phyloP scores from a whole-genome alignment of 2,113 vertebrate genomes.

The Semnornis frantzii region DNA sequence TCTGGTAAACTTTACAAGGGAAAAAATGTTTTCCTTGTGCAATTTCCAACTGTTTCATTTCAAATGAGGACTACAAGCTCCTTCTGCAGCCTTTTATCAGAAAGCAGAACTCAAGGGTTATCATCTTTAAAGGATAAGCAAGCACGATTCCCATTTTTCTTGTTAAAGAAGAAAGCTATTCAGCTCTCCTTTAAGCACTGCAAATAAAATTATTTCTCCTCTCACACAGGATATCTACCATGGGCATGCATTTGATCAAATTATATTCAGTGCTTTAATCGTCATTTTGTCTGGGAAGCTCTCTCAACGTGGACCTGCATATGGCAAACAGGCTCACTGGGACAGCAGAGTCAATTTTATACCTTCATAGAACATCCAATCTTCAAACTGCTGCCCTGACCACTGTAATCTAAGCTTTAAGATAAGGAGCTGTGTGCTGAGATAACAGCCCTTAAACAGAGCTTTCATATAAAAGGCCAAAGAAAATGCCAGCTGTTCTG shows the following conservation, averaged over 20 bases:
- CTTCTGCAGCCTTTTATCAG: background rate
- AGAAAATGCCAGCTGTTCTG: constrained; percentile 56
- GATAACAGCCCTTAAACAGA: constrained; percentile 36
- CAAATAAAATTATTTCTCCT: background rate
- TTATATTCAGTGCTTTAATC: background rate
- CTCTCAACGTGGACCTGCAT: background rate
- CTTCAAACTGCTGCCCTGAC: background rate
- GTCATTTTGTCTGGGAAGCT: background rate
- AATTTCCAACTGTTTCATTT: background rate
- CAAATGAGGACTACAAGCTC: background rate
- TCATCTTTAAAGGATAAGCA: background rate
- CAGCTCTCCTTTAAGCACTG: background rate
- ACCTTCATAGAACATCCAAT: constrained; percentile 3
- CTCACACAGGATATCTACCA: background rate
- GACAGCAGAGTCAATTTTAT: constrained; percentile 29
- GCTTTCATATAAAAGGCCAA: constrained; percentile 37
- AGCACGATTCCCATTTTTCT: background rate
- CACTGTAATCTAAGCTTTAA: constrained; percentile 26
- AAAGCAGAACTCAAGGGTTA: background rate
- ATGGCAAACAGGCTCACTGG: background rate
- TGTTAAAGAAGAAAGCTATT: background rate
- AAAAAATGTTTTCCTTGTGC: background rate
- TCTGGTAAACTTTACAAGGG: background rate
- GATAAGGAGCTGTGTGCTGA: constrained; percentile 44
- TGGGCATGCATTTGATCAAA: background rate